These are phyloP conservation scores for Cremastinae sp. DNA, from an alignment of 2,888 invertebrate species.

Conservation along the genomic window DNA sequence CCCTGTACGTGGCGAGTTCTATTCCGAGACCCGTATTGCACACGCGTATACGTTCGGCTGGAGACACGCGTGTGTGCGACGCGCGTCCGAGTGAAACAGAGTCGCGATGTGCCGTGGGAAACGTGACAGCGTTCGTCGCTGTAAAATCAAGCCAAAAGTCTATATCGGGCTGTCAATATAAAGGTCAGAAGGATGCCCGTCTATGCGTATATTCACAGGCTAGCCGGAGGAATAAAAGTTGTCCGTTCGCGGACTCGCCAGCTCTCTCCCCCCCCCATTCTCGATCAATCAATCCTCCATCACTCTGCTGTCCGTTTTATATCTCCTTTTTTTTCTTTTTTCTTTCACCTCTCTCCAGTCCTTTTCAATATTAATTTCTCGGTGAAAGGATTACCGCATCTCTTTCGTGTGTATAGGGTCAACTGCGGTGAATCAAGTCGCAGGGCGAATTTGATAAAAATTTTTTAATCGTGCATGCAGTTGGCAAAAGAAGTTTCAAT, in stretches of 20 bases:
- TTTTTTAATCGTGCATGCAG: not conserved
- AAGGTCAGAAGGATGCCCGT: conserved; percentile 51
- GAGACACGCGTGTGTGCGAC: not conserved
- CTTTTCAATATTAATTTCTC: conserved; percentile 21
- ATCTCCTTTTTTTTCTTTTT: conserved; percentile 23
- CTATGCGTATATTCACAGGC: not conserved
- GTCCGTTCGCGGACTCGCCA: conserved; percentile 38
- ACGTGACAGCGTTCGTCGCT: conserved; percentile 70
- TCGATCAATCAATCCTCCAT: conserved; percentile 52
- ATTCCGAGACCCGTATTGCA: conserved; percentile 37
- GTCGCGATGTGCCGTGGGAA: conserved; percentile 71
- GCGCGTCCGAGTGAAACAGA: conserved; percentile 30
- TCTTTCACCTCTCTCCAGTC: too few relatives aligned
- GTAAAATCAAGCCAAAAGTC: conserved; percentile 65
- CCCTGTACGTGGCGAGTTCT: conserved; percentile 28
- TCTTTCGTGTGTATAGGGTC: not conserved
- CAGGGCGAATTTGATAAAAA: not conserved
- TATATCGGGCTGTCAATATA: conserved; percentile 60
- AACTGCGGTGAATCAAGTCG: not conserved
- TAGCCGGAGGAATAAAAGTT: conserved; percentile 41
- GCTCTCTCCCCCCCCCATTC: conserved; percentile 10
- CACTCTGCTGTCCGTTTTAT: conserved; percentile 50
- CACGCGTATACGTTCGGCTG: not conserved
- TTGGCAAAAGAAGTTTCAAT: too few relatives aligned
- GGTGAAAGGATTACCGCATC: conserved; percentile 32